These are phyloP conservation scores for Heliconius aoede DNA, from an alignment of 2,888 invertebrate genomes.

Conservation along the genomic window DNA sequence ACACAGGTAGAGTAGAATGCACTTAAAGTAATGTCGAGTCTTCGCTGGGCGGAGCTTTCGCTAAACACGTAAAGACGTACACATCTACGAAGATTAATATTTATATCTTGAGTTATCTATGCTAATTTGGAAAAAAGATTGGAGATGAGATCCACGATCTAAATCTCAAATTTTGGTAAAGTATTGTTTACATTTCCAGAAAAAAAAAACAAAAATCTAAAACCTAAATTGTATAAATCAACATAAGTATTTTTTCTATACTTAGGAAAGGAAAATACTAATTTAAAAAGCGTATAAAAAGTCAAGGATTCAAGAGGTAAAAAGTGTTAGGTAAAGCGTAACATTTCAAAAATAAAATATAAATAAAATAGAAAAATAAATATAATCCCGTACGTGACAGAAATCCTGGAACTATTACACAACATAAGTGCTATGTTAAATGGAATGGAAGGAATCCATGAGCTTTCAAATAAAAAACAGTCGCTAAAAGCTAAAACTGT, in stretches of 20 bases:
- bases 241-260: no score
- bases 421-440: slow-evolving; percentile 20
- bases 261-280: no score
- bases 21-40: slow-evolving; percentile 9
- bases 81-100: neutral
- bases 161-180: neutral
- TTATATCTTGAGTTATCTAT: neutral
- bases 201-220: no score
- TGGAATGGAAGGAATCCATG: slow-evolving; percentile 22
- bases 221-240: no score
- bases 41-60: neutral
- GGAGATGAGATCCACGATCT: neutral
- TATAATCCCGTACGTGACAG: neutral
- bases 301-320: no score
- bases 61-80: neutral
- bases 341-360: neutral
- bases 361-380: neutral
- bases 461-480: slow-evolving; percentile 24
- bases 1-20: slow-evolving; percentile 18
- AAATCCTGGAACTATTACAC: slow-evolving; percentile 14
- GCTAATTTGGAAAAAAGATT: neutral
- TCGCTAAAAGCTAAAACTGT: slow-evolving; percentile 28
- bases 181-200: no score
- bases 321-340: neutral
- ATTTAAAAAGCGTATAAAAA: no score